Percentiles rank a stretch among this genome's conserved stretches.
Conservation (phyloP, 2,113 vertebrate genomes). For the Acrocephalus arundinaceus region DNA sequence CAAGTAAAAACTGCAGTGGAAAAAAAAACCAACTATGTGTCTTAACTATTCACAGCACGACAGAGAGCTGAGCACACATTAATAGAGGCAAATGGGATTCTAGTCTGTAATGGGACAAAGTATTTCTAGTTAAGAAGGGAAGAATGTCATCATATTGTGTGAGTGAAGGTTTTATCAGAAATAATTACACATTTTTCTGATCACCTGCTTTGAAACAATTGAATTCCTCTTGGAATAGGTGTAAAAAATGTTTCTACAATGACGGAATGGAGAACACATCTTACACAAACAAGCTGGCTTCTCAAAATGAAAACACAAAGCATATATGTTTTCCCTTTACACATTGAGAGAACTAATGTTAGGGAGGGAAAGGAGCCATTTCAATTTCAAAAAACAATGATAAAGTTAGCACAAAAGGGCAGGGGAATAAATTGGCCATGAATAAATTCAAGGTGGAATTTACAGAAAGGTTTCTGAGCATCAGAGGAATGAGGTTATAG, state of each 20-base stretch:
- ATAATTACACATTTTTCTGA: background rate
- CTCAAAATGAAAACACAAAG: background rate
- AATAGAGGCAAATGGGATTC: background rate
- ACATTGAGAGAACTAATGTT: background rate
- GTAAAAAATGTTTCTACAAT: background rate
- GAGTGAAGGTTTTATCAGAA: background rate
- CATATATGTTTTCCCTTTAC: background rate
- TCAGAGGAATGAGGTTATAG: conserved; percentile 48
- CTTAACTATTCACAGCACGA: background rate
- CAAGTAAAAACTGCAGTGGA: background rate
- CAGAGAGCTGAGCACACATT: background rate
- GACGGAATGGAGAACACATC: background rate
- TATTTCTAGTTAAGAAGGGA: background rate
- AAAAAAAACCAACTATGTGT: background rate
- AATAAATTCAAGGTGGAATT: conserved; percentile 62
- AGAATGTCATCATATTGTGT: background rate
- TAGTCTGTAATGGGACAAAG: background rate
- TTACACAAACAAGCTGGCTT: background rate
- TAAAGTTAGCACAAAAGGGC: conserved; percentile 4
- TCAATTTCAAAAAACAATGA: background rate
- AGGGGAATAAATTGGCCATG: conserved; percentile 12
- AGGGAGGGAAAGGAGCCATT: conserved; percentile 18
- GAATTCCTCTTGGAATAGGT: background rate
- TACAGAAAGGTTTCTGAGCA: conserved; percentile 55
- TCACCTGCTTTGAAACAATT: background rate